These are phyloP conservation scores for Cochlearius cochlearius DNA, from an alignment of 2,113 vertebrate species.

Conservation along the genomic window DNA sequence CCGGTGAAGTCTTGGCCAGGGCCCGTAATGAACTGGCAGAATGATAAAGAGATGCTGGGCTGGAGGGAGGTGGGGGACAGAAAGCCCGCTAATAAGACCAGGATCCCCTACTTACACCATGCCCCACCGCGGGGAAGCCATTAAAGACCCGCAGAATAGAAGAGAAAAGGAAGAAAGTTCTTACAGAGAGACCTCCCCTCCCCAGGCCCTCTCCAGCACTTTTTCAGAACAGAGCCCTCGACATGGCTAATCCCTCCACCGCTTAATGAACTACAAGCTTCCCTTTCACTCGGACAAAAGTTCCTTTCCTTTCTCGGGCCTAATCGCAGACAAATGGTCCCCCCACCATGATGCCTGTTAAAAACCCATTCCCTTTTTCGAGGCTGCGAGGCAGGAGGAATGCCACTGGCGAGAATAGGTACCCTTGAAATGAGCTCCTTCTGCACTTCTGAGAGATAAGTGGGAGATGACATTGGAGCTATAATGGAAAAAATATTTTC, in stretches of 20 bases:
- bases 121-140: slow-evolving; percentile 73
- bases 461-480: slow-evolving; percentile 51
- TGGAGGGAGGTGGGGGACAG: slow-evolving; percentile 24
- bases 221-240: slow-evolving; percentile 77
- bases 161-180: slow-evolving; percentile 67
- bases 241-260: slow-evolving; percentile 82
- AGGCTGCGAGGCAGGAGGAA: slow-evolving; percentile 43
- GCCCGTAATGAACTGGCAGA: slow-evolving; percentile 72
- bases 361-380: slow-evolving; percentile 68
- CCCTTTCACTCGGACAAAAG: slow-evolving; percentile 82
- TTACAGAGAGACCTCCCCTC: slow-evolving; percentile 59
- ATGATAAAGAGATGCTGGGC: slow-evolving; percentile 72
- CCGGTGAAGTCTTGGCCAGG: slow-evolving; percentile 9
- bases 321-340: slow-evolving; percentile 81
- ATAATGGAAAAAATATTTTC: slow-evolving; percentile 59
- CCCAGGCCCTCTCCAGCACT: slow-evolving; percentile 53
- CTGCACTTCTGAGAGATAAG: slow-evolving; percentile 59
- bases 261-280: slow-evolving; percentile 90
- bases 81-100: slow-evolving; percentile 82
- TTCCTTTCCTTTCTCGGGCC: slow-evolving; percentile 73
- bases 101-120: slow-evolving; percentile 76
- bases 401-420: slow-evolving; percentile 58
- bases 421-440: slow-evolving; percentile 63
- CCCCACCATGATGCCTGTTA: slow-evolving; percentile 67
- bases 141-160: slow-evolving; percentile 72